Base-by-base conservation (phyloP, 2,888 invertebrate genomes). In the Eupithecia inturbata region DNA sequence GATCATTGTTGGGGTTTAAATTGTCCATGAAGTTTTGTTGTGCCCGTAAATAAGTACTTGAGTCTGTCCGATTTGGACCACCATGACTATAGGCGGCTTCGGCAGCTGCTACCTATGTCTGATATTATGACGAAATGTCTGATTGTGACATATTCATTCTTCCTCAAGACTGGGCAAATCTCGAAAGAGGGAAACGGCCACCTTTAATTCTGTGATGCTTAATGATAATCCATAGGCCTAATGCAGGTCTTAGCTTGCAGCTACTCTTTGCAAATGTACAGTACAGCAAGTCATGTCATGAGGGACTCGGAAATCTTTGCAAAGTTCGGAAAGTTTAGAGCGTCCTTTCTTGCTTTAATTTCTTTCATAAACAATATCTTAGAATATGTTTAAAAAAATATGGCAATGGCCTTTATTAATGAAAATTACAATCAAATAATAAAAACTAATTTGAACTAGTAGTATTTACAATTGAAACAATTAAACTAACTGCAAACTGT, bases 1-100 rank as follows among this genome's bases (percentile, higher is more conserved):
- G 83, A 82, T 81, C 87, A 86, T 91, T 90, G 89, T 91, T 80
- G 83, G 73, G 74, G 80, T 78, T 81, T 87, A 89, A 92, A 92
- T 92, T 87, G 89, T 86, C 87, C 86, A 88, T 84, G 88, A 87
- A 81, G 86, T 84, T 86, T 87, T 86, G 82, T 82, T 77, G 81
- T 83, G 82, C 68, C 64, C 73, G 69, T 67, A 62, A 77, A 79
- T 76, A 71, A 77, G 75, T 74, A 73, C 78, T 80, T 60, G 78
- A 80, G 78, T 45, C 75, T 75, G 75, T 75, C 72, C 70, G 72
- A 75, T 72, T 72, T 53, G 85, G 82, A 79, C 79, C 78, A 79
- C 78, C 78, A 63, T 79, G 80, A 71, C 76, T 74, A 75, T 66
- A 74, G 71, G 73, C 67, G 74, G 75, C 77, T 68, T 66, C 73